Conservation (phyloP, 2,888 invertebrate species). For the Lamproptera curius region DNA sequence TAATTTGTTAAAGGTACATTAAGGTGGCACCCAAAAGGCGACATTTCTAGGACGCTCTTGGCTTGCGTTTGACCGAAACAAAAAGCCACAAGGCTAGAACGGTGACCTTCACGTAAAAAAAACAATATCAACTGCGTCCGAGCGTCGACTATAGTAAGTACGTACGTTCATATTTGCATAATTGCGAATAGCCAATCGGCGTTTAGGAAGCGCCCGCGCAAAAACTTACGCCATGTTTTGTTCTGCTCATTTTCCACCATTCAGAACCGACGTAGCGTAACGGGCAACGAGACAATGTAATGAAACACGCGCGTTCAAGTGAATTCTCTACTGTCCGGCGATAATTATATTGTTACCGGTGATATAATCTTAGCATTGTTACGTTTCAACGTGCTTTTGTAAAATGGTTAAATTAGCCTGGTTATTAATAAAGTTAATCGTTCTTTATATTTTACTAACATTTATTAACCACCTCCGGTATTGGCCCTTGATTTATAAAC, state of each 20-base stretch:
- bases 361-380: neutral
- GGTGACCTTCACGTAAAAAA: no score
- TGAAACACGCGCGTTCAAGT: constrained; percentile 35
- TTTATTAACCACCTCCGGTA: neutral
- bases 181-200: constrained; percentile 15
- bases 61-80: no score
- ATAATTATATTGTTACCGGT: constrained; percentile 55
- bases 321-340: constrained; percentile 59
- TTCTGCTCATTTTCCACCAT: constrained; percentile 36
- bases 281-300: constrained; percentile 46
- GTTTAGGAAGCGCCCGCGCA: neutral
- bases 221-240: constrained; percentile 42
- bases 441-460: neutral
- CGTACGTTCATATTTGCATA: constrained; percentile 8
- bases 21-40: no score
- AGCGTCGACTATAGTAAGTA: constrained; percentile 5
- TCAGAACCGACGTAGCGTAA: constrained; percentile 50
- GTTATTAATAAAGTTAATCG: neutral
- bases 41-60: no score
- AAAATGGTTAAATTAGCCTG: neutral
- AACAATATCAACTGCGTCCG: constrained; percentile 38
- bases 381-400: neutral
- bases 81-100: no score
- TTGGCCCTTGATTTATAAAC: no score
- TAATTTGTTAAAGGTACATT: no score